A percentile compares a stretch with the other conserved stretches of the same genome.
Evolutionary conservation across 2,888 invertebrate genomes (phyloP).

Genomic region (Cosmopolites sordidus): DNA sequence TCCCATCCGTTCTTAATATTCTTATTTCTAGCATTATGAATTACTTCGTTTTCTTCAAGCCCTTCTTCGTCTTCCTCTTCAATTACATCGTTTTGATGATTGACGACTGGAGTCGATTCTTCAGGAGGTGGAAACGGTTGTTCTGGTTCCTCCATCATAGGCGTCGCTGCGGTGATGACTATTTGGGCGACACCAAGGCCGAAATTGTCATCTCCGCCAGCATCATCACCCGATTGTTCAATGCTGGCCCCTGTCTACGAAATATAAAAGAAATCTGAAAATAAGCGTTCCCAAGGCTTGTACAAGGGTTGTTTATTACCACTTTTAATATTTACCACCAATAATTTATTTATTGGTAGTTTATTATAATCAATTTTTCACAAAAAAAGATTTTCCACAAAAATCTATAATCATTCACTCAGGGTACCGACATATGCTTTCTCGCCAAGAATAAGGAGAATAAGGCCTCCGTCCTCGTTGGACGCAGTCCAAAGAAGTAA

Average conservation of each 20-base stretch:
- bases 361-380: no score
- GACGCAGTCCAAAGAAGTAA: no score
- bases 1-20: slow-evolving; percentile 1
- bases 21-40: neutral
- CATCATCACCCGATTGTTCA: slow-evolving; percentile 17
- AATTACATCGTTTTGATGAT: slow-evolving; percentile 27
- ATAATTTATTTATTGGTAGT: no score
- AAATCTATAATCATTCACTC: no score
- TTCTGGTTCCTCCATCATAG: slow-evolving; percentile 83
- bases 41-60: slow-evolving; percentile 3
- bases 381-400: no score
- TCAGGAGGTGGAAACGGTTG: slow-evolving; percentile 67
- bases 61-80: slow-evolving; percentile 11
- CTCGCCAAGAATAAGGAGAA: no score
- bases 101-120: slow-evolving; percentile 31
- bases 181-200: slow-evolving; percentile 84
- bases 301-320: no score
- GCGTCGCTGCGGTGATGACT: slow-evolving; percentile 90
- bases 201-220: slow-evolving; percentile 49
- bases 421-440: no score
- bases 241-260: slow-evolving; percentile 9
- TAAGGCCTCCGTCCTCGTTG: no score
- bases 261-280: neutral
- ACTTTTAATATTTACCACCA: no score
- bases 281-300: no score